phyloP scores from a whole-genome alignment of 2,797 vertebrate species.

The Anguilla pacifica region DNA sequence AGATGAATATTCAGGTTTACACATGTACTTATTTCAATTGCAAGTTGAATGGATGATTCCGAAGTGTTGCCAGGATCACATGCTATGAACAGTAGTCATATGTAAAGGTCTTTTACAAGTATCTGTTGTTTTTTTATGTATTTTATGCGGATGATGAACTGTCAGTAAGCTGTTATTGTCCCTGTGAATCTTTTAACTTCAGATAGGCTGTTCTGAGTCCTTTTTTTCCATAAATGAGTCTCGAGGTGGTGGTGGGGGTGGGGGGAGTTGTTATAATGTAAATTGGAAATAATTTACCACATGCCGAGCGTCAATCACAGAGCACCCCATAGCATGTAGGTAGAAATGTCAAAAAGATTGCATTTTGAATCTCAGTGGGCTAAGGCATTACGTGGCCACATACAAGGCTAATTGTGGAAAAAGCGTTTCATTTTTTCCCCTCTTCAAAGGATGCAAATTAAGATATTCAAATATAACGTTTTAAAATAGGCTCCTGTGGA shows the following conservation, averaged over 20 bases:
- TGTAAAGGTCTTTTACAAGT: not conserved
- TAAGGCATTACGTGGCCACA: slow-evolving; percentile 79
- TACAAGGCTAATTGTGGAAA: slow-evolving; percentile 79
- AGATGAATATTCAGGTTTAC: not conserved
- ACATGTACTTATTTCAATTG: not conserved
- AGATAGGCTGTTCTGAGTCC: slow-evolving; percentile 11
- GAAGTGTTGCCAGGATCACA: not conserved
- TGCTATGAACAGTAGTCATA: not conserved
- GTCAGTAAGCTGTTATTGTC: not conserved
- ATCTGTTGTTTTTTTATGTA: not conserved
- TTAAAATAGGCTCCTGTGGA: slow-evolving; percentile 64
- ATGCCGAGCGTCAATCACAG: slow-evolving; percentile 68
- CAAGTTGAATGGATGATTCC: not conserved
- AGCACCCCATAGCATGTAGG: slow-evolving; percentile 69
- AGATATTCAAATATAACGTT: slow-evolving; percentile 71
- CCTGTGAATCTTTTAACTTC: not conserved
- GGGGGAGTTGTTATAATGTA: slow-evolving; percentile 24
- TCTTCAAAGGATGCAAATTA: slow-evolving; percentile 69
- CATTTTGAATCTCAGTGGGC: slow-evolving; percentile 78
- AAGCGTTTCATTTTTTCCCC: slow-evolving; percentile 70
- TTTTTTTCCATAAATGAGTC: slow-evolving; percentile 26
- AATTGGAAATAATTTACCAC: slow-evolving; percentile 68
- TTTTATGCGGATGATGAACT: slow-evolving; percentile 1
- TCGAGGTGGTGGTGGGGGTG: no score
- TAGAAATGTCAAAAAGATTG: slow-evolving; percentile 78